phyloP scores from a whole-genome alignment of 2,888 invertebrate species.

The Ophonus ardosiacus region DNA sequence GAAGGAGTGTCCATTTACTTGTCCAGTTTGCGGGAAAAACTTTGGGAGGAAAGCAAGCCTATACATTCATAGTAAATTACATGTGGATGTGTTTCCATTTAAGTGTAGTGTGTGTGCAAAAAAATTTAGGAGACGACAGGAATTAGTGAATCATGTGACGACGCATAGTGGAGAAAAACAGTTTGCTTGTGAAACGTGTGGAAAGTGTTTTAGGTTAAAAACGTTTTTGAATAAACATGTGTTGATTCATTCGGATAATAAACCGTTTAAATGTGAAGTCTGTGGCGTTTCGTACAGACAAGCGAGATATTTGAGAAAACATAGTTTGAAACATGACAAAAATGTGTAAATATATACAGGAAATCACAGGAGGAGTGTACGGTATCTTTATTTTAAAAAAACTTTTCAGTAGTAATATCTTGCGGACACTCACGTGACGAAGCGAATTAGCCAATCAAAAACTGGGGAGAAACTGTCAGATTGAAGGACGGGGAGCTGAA shows the following conservation, averaged over 20 bases:
- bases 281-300: slow-evolving; percentile 76
- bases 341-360: neutral
- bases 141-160: slow-evolving; percentile 77
- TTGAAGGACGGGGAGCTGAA: too few species aligned
- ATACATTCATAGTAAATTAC: slow-evolving; percentile 75
- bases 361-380: too few species aligned
- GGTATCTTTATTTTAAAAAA: too few species aligned
- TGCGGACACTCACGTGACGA: too few species aligned
- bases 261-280: slow-evolving; percentile 73
- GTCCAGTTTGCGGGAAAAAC: slow-evolving; percentile 78
- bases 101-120: slow-evolving; percentile 76
- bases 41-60: slow-evolving; percentile 78
- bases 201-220: slow-evolving; percentile 76
- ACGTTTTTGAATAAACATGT: slow-evolving; percentile 74
- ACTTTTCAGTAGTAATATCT: too few species aligned
- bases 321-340: slow-evolving; percentile 63
- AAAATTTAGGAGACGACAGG: slow-evolving; percentile 77
- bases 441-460: too few species aligned
- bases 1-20: slow-evolving; percentile 75
- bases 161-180: slow-evolving; percentile 79
- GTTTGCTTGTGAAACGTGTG: slow-evolving; percentile 77
- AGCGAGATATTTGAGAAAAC: slow-evolving; percentile 74
- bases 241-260: slow-evolving; percentile 73
- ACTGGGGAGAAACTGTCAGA: too few species aligned
- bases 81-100: slow-evolving; percentile 75